Conservation (phyloP, 2,797 vertebrate genomes). For the Eulemur coronatus region DNA sequence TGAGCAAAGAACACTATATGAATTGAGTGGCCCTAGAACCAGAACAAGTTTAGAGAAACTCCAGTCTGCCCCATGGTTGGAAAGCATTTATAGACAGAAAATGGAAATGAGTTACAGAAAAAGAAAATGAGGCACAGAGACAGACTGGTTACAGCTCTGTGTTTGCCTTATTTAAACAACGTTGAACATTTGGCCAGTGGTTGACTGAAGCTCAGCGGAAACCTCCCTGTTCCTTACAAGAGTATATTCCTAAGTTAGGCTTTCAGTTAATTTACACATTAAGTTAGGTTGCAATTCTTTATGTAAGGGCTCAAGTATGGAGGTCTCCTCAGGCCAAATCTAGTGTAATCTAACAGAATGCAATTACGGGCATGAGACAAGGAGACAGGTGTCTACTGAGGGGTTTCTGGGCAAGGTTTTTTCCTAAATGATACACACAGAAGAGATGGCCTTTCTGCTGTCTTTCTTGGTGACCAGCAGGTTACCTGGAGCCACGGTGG, state of each 20-base stretch:
- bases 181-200: not conserved
- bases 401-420: not conserved
- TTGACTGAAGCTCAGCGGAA: not conserved
- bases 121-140: not conserved
- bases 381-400: no score
- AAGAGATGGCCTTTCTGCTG: not conserved
- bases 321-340: not conserved
- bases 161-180: not conserved
- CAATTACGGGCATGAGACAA: not conserved
- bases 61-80: not conserved
- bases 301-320: not conserved
- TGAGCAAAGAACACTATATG: not conserved
- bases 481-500: rapidly evolving
- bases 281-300: not conserved
- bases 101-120: not conserved
- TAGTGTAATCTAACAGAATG: not conserved
- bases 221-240: not conserved
- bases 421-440: not conserved
- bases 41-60: not conserved
- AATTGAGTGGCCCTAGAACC: not conserved
- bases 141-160: not conserved
- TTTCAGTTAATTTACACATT: not conserved
- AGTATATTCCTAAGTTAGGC: not conserved
- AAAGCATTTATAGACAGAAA: not conserved
- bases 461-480: no score